A percentile compares a stretch with the other conserved stretches of the same genome.
Conservation (phyloP, 2,113 vertebrate genomes). For the Salvelinus fontinalis region DNA sequence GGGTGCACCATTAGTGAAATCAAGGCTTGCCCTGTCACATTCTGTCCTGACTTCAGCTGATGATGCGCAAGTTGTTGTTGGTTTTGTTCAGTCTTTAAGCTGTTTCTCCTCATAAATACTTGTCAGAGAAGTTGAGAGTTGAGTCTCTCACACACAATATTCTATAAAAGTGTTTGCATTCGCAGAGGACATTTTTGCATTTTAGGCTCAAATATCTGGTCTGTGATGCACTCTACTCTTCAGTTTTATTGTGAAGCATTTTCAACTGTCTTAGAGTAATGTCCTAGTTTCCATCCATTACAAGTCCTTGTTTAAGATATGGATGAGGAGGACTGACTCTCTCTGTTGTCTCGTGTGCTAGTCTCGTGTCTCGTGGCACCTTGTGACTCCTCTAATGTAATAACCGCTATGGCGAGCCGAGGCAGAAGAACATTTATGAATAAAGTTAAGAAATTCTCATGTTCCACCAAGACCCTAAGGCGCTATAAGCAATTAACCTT, state of each 20-base stretch:
- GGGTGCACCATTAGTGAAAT: conserved; percentile 48
- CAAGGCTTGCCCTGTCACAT: conserved; percentile 35
- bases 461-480: conserved; percentile 4
- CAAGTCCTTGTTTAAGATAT: too few relatives aligned
- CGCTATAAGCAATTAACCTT: conserved; percentile 44
- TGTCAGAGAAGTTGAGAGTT: conserved; percentile 36
- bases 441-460: conserved; percentile 24
- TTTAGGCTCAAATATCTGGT: too few relatives aligned
- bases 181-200: too few relatives aligned
- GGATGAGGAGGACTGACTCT: too few relatives aligned
- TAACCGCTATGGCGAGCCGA: not conserved
- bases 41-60: conserved; percentile 27
- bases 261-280: too few relatives aligned
- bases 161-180: too few relatives aligned
- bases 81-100: conserved; percentile 36
- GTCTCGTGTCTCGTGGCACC: not conserved
- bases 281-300: too few relatives aligned
- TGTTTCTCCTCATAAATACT: conserved; percentile 15
- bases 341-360: too few relatives aligned
- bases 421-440: conserved; percentile 27
- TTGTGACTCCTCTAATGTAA: conserved; percentile 1
- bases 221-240: too few relatives aligned
- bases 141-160: conserved; percentile 2
- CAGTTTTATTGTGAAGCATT: too few relatives aligned
- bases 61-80: conserved; percentile 32